Conservation (phyloP, 2,888 invertebrate species). For the Apamea epomidion region DNA sequence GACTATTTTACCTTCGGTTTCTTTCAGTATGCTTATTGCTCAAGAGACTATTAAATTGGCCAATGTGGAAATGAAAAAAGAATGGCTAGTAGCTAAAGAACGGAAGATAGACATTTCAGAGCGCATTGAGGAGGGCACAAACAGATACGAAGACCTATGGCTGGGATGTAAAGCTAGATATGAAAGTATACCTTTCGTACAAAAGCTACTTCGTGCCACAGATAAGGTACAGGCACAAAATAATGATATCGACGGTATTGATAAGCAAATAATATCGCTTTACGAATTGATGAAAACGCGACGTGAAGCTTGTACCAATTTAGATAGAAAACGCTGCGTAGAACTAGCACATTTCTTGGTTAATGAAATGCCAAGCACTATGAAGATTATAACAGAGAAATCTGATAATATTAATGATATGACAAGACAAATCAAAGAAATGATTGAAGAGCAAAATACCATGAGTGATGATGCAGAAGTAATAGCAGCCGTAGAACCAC, state of each 20-base stretch:
- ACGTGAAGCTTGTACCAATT: conserved; percentile 63
- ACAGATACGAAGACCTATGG: conserved; percentile 83
- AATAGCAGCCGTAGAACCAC: conserved; percentile 23
- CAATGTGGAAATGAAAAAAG: conserved; percentile 81
- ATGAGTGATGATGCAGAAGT: conserved; percentile 30
- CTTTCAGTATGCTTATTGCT: conserved; percentile 76
- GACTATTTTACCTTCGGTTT: not conserved
- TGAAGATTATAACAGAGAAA: conserved; percentile 71
- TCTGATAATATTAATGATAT: conserved; percentile 67
- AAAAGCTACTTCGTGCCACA: conserved; percentile 72
- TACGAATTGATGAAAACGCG: conserved; percentile 71
- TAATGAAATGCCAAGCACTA: conserved; percentile 73
- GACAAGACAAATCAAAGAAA: conserved; percentile 65
- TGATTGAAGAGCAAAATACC: conserved; percentile 34
- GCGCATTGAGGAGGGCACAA: conserved; percentile 74
- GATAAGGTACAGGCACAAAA: conserved; percentile 69
- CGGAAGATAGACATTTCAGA: conserved; percentile 72
- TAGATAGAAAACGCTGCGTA: conserved; percentile 75
- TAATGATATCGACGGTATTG: conserved; percentile 69
- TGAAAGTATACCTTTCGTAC: conserved; percentile 81
- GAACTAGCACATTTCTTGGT: conserved; percentile 79
- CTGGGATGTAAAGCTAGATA: conserved; percentile 76
- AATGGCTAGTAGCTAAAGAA: conserved; percentile 77
- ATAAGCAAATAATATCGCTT: conserved; percentile 70
- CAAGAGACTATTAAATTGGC: conserved; percentile 77